Evolutionary conservation across 1,140 invertebrate species (phyloP), one percentile per base, ranked within the genome.

Genomic region (Ceratosolen solmsi): DNA sequence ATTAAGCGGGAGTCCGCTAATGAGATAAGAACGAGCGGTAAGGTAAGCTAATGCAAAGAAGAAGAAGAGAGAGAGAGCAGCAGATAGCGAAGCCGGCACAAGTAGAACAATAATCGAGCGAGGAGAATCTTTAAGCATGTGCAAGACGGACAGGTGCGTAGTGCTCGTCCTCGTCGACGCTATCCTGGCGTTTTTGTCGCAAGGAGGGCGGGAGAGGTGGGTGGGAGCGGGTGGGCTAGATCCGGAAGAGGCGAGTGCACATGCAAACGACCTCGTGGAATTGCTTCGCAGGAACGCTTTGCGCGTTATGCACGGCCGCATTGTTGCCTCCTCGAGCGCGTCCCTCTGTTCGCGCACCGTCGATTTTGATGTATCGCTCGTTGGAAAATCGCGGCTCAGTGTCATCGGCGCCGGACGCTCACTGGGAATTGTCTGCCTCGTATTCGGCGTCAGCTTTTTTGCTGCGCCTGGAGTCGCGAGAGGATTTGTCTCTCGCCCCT

Each of bases 241-340:
- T 38, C 33, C n/a, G 73, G 25, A 58, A 77, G 46, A 65, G 20
- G 60, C 25, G 36, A n/a, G 58, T 25, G 74, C 58, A 17, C 36
- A 54, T 79, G 77, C 49, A 79, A 79, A 70, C 65, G 51, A 71
- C 77, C 77, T 79, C 77, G 65, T 79, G 65, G 77, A 79, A 71
- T 38, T 2, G 49, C 46, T 51, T 46, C 20, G 17, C 27, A 41
- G 38, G 38, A 77, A 38, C 38, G 30, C 38, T 25, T n/a, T 54
- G 46, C 71, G 27, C 51, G 17, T 74, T 56, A 30, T 74, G 72
- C 72, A 74, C 49, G 51, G 30, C 51, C 4, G 15, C 54, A 76
- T 63, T 76, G 74, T 49, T 58, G 36, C 54, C 30, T 58, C 51
- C 30, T 74, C 77, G 33, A 71, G 65, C 68, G 65, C 65, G 65